Evolutionary conservation across 2,888 invertebrate genomes (phyloP), one percentile per base, ranked within the genome.

Genomic region (Nemurella pictetii): DNA sequence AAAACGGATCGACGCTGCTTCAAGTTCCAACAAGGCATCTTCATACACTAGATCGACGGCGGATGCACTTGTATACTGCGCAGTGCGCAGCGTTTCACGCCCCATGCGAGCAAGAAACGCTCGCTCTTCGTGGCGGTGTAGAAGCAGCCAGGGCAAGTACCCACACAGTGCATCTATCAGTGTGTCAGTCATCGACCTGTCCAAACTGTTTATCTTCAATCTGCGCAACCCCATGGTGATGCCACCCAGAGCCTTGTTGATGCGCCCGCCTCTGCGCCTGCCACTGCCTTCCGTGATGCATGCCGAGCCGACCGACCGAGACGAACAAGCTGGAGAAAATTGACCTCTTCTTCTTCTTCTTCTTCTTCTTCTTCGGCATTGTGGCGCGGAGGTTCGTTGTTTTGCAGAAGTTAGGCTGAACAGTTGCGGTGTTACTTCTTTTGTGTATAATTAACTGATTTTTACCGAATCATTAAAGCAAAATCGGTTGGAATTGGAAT

Each of bases 131-230:
- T 75, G 28, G 27, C 73, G 28, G 12, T 75, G 2, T 36, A 36
- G 28, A 5, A 26, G 28, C 75, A 26, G 75, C 75, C 1, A 26
- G 75, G 36, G 7, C 7, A 26, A 75, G 78, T 29, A 30, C 29
- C 29, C 15, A 29, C 55, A 27, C 82, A 12, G 73, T 55, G 55
- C 55, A 82, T 27, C 82, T 72, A 55, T 82, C 82, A 82, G 73
- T n/a, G 3, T 29, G 78, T 78, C 78, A 78, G 30, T 78, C 78
- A 78, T 30, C 78, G 30, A 0, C 30, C 78, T 78, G 82, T 55
- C 72, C 55, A 26, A n/a, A 55, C 55, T 82, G 82, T 82, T 82
- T 82, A 82, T 81, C 82, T 82, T 82, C 82, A 27, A 82, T 82
- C 72, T 9, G 5, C 36, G 82, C 82, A 81, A 20, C 82, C 27